These are phyloP conservation scores for Falco punctatus DNA, from an alignment of 2,113 vertebrate species.

Conservation along the genomic window DNA sequence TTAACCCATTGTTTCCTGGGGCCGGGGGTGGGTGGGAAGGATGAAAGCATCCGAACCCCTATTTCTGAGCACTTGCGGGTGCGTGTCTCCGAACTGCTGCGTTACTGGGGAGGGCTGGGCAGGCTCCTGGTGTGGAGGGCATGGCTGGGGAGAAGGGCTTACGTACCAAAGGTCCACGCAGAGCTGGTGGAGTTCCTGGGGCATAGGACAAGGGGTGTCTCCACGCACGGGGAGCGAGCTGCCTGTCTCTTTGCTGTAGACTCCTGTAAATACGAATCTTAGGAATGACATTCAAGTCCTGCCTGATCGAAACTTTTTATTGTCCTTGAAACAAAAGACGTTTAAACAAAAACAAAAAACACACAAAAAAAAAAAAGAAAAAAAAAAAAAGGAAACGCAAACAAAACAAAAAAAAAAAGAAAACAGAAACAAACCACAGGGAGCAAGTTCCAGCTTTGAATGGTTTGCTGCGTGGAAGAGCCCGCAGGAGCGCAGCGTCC, in stretches of 20 bases:
- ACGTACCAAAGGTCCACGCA: slow-evolving; percentile 80
- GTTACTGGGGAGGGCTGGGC: slow-evolving; percentile 50
- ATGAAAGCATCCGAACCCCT: neutral
- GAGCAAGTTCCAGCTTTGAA: slow-evolving; percentile 67
- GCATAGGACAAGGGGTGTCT: slow-evolving; percentile 56
- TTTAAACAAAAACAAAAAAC: slow-evolving; percentile 25
- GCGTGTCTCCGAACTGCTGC: slow-evolving; percentile 45
- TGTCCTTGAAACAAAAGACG: slow-evolving; percentile 69
- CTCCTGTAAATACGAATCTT: slow-evolving; percentile 78
- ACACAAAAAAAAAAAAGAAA: neutral
- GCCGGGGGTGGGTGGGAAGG: slow-evolving; percentile 29
- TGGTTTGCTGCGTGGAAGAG: slow-evolving; percentile 66
- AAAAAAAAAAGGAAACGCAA: neutral
- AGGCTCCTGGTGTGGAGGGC: slow-evolving; percentile 52
- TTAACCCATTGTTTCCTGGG: slow-evolving; percentile 18
- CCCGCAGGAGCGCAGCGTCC: slow-evolving; percentile 51
- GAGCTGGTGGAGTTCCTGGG: slow-evolving; percentile 69
- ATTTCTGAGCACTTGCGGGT: slow-evolving; percentile 2
- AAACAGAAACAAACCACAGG: slow-evolving; percentile 50
- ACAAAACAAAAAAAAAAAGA: neutral
- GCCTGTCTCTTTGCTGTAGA: slow-evolving; percentile 75
- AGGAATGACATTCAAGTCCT: slow-evolving; percentile 79
- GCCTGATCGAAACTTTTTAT: slow-evolving; percentile 76
- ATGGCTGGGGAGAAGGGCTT: slow-evolving; percentile 77
- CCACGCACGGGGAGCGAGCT: slow-evolving; percentile 26